A percentile compares a stretch with the other conserved stretches of the same genome.
Evolutionary conservation across 2,888 invertebrate genomes (phyloP).

Genomic region (Spilarctia lutea): DNA sequence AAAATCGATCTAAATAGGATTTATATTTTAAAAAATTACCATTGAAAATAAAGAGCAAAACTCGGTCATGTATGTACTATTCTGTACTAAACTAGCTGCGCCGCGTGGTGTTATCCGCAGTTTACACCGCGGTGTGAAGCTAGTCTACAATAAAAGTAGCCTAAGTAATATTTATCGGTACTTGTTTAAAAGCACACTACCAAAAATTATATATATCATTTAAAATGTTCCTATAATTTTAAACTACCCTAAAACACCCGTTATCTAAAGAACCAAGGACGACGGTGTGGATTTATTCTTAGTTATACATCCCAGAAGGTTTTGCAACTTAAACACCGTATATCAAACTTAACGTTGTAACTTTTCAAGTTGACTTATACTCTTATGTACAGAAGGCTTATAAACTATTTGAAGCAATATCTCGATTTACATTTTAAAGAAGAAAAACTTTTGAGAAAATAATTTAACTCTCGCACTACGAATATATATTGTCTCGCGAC

Average conservation of each 20-base stretch:
- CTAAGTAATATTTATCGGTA: not conserved
- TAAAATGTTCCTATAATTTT: not conserved
- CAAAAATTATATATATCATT: not conserved
- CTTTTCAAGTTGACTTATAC: conserved; percentile 12
- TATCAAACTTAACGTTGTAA: not conserved
- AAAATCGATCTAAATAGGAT: no score
- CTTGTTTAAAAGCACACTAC: not conserved
- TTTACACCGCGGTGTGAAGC: no score
- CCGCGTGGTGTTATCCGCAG: no score
- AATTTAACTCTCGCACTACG: no score
- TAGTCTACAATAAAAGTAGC: no score
- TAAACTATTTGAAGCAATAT: not conserved
- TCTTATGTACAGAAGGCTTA: not conserved
- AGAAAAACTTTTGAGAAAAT: no score
- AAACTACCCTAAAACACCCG: not conserved
- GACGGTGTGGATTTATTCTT: conserved; percentile 6
- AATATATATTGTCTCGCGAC: no score
- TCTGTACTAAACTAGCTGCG: no score
- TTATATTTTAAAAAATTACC: no score
- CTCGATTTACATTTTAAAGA: not conserved
- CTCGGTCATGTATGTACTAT: no score
- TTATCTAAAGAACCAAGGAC: conserved; percentile 5
- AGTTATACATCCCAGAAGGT: conserved; percentile 3
- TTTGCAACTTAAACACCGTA: conserved; percentile 12
- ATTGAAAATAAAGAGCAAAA: no score